These are phyloP conservation scores for Anas georgica DNA, from an alignment of 2,797 vertebrate genomes.

Conservation along the genomic window DNA sequence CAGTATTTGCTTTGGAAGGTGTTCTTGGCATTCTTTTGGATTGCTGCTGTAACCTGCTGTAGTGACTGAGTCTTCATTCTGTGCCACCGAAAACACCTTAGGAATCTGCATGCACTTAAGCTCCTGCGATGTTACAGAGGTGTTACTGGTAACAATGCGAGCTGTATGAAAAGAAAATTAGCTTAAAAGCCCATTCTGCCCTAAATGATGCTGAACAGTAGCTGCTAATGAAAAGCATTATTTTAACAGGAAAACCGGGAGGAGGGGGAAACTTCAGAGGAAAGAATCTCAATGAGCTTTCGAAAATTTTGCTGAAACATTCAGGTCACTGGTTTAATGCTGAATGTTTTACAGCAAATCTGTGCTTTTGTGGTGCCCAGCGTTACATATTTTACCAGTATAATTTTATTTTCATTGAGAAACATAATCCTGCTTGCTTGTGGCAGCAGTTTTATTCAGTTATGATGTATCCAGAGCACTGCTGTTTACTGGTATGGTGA, in stretches of 20 bases:
- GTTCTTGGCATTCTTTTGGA: background rate
- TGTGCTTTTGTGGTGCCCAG: background rate
- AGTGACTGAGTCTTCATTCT: background rate
- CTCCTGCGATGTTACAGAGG: background rate
- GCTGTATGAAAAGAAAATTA: slow-evolving; percentile 3
- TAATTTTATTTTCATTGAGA: background rate
- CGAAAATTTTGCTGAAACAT: background rate
- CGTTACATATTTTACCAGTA: background rate
- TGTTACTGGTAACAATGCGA: background rate
- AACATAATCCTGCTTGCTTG: background rate
- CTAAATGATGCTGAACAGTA: background rate
- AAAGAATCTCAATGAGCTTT: background rate
- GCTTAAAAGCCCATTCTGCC: slow-evolving; percentile 35
- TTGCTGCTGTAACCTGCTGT: slow-evolving; percentile 3
- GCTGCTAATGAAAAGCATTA: slow-evolving; percentile 19
- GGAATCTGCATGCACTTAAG: background rate
- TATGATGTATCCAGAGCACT: background rate
- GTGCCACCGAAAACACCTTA: background rate
- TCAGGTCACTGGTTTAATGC: background rate
- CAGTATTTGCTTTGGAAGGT: background rate
- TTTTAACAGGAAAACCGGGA: background rate
- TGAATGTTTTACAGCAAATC: background rate
- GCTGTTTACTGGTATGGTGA: background rate
- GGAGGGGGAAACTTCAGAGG: rapidly evolving
- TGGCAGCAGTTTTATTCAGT: background rate